Conservation (phyloP, 1,140 invertebrate species). For the Drosophila murphyi region DNA sequence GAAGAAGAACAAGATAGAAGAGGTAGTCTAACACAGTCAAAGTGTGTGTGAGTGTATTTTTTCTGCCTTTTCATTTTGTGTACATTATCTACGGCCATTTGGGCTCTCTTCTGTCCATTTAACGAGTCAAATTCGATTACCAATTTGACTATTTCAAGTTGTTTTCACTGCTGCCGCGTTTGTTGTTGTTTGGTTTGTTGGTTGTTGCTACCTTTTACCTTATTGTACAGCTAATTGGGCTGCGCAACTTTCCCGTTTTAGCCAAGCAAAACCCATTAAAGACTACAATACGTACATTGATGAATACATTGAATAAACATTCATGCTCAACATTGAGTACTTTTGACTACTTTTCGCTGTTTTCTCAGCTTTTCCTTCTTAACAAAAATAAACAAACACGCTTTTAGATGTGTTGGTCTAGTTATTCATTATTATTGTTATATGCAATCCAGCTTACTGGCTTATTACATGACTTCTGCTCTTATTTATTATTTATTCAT, state of each 20-base stretch:
- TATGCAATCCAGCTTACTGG: too few species aligned
- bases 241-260: not conserved
- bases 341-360: not conserved
- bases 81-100: not conserved
- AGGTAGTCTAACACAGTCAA: slow-evolving; percentile 10
- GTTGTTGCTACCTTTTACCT: slow-evolving; percentile 18
- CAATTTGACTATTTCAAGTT: slow-evolving; percentile 77
- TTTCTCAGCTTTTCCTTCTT: not conserved
- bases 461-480: not conserved
- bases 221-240: slow-evolving; percentile 34
- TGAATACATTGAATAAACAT: not conserved
- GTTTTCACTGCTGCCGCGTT: slow-evolving; percentile 50
- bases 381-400: not conserved
- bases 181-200: slow-evolving; percentile 29
- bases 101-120: slow-evolving; percentile 2
- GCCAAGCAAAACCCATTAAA: not conserved
- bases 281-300: not conserved
- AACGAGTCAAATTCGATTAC: slow-evolving; percentile 61
- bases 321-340: not conserved
- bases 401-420: too few species aligned
- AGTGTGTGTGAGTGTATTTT: slow-evolving; percentile 21
- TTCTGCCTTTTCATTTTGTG: slow-evolving; percentile 32
- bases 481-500: slow-evolving; percentile 25
- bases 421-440: too few species aligned
- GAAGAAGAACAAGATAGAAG: slow-evolving; percentile 42